phyloP scores from a whole-genome alignment of 30 jellyfish, hydroid and myxozoan genomes.

The Aurelia aurita region DNA sequence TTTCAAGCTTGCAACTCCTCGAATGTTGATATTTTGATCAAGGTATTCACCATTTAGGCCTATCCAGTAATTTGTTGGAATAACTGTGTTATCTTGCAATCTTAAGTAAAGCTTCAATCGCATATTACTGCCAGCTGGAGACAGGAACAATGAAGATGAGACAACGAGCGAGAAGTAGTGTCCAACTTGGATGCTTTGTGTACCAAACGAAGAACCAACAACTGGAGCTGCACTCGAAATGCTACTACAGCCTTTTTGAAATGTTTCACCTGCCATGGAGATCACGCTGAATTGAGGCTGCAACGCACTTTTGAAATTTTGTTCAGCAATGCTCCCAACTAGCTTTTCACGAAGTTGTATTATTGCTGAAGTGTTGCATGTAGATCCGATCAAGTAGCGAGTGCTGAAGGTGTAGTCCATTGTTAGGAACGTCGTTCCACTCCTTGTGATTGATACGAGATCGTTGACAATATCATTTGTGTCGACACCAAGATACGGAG shows the following conservation, averaged over 20 bases:
- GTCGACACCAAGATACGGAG: constrained; percentile 36
- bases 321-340: constrained; percentile 42
- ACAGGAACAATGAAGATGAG: constrained; percentile 50
- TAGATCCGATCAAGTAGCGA: constrained; percentile 27
- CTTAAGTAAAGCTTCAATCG: constrained; percentile 50
- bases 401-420: constrained; percentile 68
- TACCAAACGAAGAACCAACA: constrained; percentile 5
- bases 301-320: constrained; percentile 27
- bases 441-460: constrained; percentile 23
- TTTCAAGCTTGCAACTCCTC: constrained; percentile 34
- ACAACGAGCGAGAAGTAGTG: constrained; percentile 57
- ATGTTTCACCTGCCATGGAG: constrained; percentile 33
- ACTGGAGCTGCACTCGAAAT: constrained; percentile 75
- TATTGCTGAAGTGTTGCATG: constrained; percentile 64
- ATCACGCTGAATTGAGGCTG: constrained; percentile 56
- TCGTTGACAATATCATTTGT: constrained; percentile 45
- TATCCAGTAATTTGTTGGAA: constrained; percentile 57
- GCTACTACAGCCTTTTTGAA: constrained; percentile 55
- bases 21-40: constrained; percentile 27
- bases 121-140: constrained; percentile 86
- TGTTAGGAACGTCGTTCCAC: constrained; percentile 43
- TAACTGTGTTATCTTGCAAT: constrained; percentile 20
- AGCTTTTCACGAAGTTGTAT: constrained; percentile 65
- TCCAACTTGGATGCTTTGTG: constrained; percentile 43
- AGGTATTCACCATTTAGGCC: constrained; percentile 42